Evolutionary conservation across 2,797 vertebrate species (phyloP), one percentile per base, ranked within the genome.

Genomic region (Acanthiza pusilla): DNA sequence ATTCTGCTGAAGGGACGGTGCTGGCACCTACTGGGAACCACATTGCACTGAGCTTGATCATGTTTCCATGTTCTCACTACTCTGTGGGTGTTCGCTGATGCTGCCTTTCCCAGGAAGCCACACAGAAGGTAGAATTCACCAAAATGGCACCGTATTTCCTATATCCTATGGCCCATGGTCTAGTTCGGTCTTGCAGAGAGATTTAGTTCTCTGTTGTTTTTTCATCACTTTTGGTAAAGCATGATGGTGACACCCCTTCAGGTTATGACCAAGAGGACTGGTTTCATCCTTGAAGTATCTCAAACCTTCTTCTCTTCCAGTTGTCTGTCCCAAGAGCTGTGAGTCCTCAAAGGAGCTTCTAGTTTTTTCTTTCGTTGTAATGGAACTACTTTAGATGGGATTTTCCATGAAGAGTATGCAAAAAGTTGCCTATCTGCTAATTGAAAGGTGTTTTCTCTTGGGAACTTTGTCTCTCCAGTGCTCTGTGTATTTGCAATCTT

Each of bases 301-400:
- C 20, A 40, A 55, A 9, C 55, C 26, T 73, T n/a, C 26, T 72
- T 89, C 54, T 80, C 26, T 85, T 77, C 47, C 13, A 25, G 38
- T 83, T 1, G 0, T 10, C 3, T 48, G 9, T 68, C 23, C 50
- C 18, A 47, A 19, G 51, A 78, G 7, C 20, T 27, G 1, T 7
- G 26, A 79, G 20, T 25, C 22, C 66, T 42, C 73, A 73, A 30
- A 84, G 17, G 7, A 89, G 42, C 5, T 89, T 65, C 54, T 67
- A 30, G 14, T 58, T 19, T 50, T 62, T 48, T 36, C 22, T 54
- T 57, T 67, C 21, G 11, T 9, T 67, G 25, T 23, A 27, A 62
- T 14, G 16, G 30, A 36, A 16, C 32, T 60, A 19, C 74, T 79
- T 85, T 71, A 58, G 23, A 6, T 61, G 26, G 36, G 45, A 11